Evolutionary conservation across 2,113 vertebrate genomes (phyloP).

Genomic region (Hystrix brachyura): DNA sequence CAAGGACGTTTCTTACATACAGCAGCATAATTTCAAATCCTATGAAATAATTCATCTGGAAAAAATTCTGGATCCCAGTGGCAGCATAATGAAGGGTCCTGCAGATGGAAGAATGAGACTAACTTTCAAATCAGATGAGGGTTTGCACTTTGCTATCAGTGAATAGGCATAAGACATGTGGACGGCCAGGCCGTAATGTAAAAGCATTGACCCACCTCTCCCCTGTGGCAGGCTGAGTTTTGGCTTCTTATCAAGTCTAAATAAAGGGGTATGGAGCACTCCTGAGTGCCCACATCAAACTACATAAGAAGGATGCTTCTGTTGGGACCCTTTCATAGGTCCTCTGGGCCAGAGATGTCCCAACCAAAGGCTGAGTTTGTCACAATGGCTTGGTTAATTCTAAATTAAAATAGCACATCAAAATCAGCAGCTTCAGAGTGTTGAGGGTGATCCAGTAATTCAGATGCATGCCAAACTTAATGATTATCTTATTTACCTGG

Average conservation of each 20-base stretch:
- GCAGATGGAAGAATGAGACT: background rate
- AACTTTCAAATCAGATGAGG: background rate
- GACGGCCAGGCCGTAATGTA: background rate
- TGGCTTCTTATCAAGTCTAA: constrained; percentile 56
- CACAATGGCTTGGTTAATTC: background rate
- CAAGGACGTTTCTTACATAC: constrained; percentile 49
- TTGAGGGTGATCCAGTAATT: background rate
- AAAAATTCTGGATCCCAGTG: constrained; percentile 39
- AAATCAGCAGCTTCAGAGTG: background rate
- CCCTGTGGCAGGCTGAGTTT: background rate
- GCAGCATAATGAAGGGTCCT: constrained; percentile 48
- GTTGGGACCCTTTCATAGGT: background rate
- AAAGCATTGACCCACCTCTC: background rate
- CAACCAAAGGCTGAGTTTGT: background rate
- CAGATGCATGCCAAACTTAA: background rate
- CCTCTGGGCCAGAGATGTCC: background rate
- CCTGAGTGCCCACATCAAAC: constrained; percentile 22
- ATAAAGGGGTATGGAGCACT: constrained; percentile 31
- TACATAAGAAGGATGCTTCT: constrained; percentile 54
- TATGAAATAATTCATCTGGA: constrained; percentile 57
- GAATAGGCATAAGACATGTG: constrained; percentile 1
- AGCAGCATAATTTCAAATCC: constrained; percentile 64
- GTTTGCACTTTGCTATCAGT: background rate
- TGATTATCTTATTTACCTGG: background rate
- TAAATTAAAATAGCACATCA: background rate